These are phyloP conservation scores for Coelopa pilipes DNA, from an alignment of 2,888 invertebrate species.

Conservation along the genomic window DNA sequence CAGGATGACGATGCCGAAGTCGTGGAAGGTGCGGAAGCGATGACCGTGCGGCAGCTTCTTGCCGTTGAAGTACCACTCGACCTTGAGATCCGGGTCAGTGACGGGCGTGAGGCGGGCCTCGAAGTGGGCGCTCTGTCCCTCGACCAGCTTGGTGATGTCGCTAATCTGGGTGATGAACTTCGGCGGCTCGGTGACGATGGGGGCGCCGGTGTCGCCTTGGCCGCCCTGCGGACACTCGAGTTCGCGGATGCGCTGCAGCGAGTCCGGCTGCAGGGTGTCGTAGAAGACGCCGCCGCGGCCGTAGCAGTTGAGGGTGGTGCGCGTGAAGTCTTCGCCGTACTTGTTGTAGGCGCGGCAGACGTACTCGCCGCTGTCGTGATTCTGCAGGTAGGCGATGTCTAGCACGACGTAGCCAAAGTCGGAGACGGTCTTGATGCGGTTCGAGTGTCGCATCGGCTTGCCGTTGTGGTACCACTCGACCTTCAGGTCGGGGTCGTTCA, in stretches of 20 bases:
- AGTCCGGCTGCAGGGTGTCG: slow-evolving; percentile 91
- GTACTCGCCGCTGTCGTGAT: slow-evolving; percentile 93
- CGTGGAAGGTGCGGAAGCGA: slow-evolving; percentile 96
- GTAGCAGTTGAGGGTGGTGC: slow-evolving; percentile 84
- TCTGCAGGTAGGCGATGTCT: slow-evolving; percentile 93
- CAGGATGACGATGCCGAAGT: slow-evolving; percentile 95
- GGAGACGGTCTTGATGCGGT: slow-evolving; percentile 91
- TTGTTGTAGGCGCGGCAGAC: slow-evolving; percentile 92
- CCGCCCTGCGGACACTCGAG: slow-evolving; percentile 77
- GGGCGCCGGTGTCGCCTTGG: slow-evolving; percentile 71
- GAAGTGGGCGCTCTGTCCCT: slow-evolving; percentile 94
- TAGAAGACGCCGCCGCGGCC: slow-evolving; percentile 88
- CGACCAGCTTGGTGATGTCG: slow-evolving; percentile 86
- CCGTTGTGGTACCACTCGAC: slow-evolving; percentile 98
- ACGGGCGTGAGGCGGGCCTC: slow-evolving; percentile 93
- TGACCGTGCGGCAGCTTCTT: slow-evolving; percentile 93
- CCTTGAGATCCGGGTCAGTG: slow-evolving; percentile 92
- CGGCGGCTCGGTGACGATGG: slow-evolving; percentile 83
- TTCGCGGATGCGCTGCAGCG: slow-evolving; percentile 87
- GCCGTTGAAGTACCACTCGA: slow-evolving; percentile 96
- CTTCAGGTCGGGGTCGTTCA: slow-evolving; percentile 92
- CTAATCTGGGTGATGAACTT: slow-evolving; percentile 89
- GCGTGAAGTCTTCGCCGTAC: slow-evolving; percentile 89
- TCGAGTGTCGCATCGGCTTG: slow-evolving; percentile 86
- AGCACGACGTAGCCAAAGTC: slow-evolving; percentile 96